Evolutionary conservation across 1,140 invertebrate genomes (phyloP), one percentile per base, ranked within the genome.

Genomic region (Pseudomyrmex cubaensis): DNA sequence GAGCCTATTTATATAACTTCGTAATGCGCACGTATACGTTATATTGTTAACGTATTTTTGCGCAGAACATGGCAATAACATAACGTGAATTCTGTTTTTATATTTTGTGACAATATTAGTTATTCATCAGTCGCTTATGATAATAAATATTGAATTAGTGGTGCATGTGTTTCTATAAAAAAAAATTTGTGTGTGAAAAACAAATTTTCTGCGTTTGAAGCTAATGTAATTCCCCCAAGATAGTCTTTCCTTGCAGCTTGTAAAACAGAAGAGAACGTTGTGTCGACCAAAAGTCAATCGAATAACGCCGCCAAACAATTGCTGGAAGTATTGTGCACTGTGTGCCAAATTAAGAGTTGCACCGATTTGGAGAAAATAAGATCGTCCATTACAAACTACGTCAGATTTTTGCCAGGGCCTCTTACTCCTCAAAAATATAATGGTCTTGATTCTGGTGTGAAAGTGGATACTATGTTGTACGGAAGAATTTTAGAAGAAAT

Each of bases 361-460:
- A 90, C 56, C n/a, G 93, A 94, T 67, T 83, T 94, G n/a, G 85
- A 93, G 52, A 85, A 69, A 35, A 77, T 95, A 17, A 89, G 90
- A 84, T 82, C 50, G 0, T 57, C 62, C 22, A 89, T 93, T 56
- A 48, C 35, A 82, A 67, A 84, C 86, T 90, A 95, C 13, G 57
- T 86, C 3, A 63, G 88, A 20, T 90, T 91, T 75, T 93, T 97
- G 22, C 96, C 96, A 0, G 96, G 96, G 0, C 95, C 95, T 2
- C 75, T 96, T 44, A 97, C 96, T 0, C 93, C 95, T 15, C 95
- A 97, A 88, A 96, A 96, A 89, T 92, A 97, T 84, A 57, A 92
- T 64, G 90, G 93, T 84, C 17, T 95, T 70, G 94, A 95, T 94
- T 1, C 48, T 35, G 73, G 89, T 54, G 64, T 78, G n/a, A 84